Conservation (phyloP, 2,888 invertebrate genomes). For the Drosophila phalerata region DNA sequence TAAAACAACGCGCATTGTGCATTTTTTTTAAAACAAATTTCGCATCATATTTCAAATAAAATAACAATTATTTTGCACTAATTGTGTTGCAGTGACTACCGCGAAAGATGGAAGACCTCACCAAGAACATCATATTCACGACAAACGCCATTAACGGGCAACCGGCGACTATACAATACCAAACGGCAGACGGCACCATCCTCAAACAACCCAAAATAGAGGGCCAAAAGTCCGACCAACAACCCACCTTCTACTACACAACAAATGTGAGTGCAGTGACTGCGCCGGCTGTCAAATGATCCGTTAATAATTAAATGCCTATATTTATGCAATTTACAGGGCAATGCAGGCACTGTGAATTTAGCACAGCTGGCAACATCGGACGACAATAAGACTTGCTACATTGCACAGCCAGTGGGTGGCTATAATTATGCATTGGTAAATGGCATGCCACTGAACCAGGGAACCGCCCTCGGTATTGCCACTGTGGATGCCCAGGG, state of each 20-base stretch:
- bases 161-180: slow-evolving; percentile 89
- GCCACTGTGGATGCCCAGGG: slow-evolving; percentile 85
- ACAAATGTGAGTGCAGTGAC: slow-evolving; percentile 80
- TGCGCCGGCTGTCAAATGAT: slow-evolving; percentile 3
- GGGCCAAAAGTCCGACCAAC: slow-evolving; percentile 87
- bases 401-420: slow-evolving; percentile 91
- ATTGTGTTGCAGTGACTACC: slow-evolving; percentile 49
- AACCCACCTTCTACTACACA: slow-evolving; percentile 90
- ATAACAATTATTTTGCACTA: slow-evolving; percentile 2
- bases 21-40: slow-evolving; percentile 46
- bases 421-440: slow-evolving; percentile 92
- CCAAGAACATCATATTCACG: slow-evolving; percentile 87
- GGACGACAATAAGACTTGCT: slow-evolving; percentile 90
- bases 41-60: slow-evolving; percentile 17
- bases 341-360: slow-evolving; percentile 88
- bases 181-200: slow-evolving; percentile 88
- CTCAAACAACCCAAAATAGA: slow-evolving; percentile 88
- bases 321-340: slow-evolving; percentile 57
- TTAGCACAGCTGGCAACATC: slow-evolving; percentile 88
- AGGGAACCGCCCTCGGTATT: slow-evolving; percentile 86
- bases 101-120: slow-evolving; percentile 83
- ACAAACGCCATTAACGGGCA: slow-evolving; percentile 88
- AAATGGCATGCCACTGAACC: slow-evolving; percentile 93
- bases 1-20: slow-evolving; percentile 45
- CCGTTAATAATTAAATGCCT: slow-evolving; percentile 29